Base-by-base conservation (phyloP, 2,888 invertebrate genomes). In the Agrilus mali region DNA sequence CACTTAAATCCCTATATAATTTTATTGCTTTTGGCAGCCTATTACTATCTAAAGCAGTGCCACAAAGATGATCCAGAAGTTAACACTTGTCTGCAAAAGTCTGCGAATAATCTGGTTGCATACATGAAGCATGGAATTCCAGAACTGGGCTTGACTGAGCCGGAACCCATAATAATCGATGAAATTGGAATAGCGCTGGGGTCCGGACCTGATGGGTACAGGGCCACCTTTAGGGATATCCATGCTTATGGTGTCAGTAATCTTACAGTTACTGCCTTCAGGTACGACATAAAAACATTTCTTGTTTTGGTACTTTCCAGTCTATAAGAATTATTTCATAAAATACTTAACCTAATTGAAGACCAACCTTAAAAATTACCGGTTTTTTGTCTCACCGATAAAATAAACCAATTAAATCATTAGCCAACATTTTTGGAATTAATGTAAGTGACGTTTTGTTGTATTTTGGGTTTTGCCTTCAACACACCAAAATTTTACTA, bases 131-230 rank as follows among this genome's bases (percentile, higher is more conserved):
- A 76, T 47, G 88, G 88, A 51, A 77, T 86, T 50, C 83, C 83
- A 0, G 84, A 85, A 59, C 64, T 85, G 33, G 81, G 78, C 36
- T 72, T 83, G 38, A 73, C 71, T 55, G 76, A 80, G 69, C 79
- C 86, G 4, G 87, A 87, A 57, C 85, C 86, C 0, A 81, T 87
- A 44, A 66, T 84, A n/a, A 80, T 88, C 44, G 87, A 88, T 60
- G 86, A 88, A 64, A 76, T 88, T 45, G 81, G 85, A 32, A 82
- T 88, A 49, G 77, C 85, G 0, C 66, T 88, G 48, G 88, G 88
- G 36, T 78, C 74, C 20, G 87, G 87, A 0, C 85, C 87, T 0
- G 83, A 88, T 59, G 87, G 86, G 0, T 88, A 88, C 67, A 74
- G 82, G 39, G 87, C 86, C 2, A 78, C 79, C 35, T 88, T 88